A percentile compares a stretch with the other conserved stretches of the same genome.
Conservation (phyloP, 1,140 invertebrate species). For the Eupristina koningsbergeri region DNA sequence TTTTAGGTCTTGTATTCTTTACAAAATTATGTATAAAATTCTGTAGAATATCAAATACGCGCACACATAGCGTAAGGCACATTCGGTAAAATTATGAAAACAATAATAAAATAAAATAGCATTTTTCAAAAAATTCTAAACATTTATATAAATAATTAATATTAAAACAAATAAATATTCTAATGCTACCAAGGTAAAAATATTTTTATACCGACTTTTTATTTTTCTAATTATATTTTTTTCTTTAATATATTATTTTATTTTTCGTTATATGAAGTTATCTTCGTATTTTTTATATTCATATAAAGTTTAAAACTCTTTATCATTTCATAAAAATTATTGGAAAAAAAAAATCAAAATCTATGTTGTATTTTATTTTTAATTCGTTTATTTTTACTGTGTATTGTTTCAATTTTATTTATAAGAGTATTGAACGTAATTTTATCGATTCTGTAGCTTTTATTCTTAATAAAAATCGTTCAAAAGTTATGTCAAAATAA, state of each 20-base stretch:
- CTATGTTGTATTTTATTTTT: too few species aligned
- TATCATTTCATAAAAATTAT: not conserved
- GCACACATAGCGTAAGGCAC: too few species aligned
- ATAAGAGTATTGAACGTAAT: not conserved
- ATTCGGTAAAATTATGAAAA: too few species aligned
- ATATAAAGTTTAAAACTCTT: not conserved
- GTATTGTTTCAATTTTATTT: not conserved
- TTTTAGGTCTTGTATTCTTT: too few species aligned
- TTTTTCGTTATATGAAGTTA: not conserved
- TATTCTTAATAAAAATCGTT: not conserved
- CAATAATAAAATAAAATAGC: too few species aligned
- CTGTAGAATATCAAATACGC: too few species aligned
- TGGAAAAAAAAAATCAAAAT: not conserved
- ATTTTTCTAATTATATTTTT: too few species aligned
- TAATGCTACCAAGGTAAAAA: not conserved
- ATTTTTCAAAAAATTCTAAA: too few species aligned
- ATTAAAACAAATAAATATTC: not conserved
- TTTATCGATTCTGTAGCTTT: not conserved
- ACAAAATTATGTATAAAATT: not conserved
- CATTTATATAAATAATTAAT: not conserved
- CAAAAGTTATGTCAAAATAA: not conserved
- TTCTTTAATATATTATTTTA: not conserved
- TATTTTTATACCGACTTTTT: too few species aligned
- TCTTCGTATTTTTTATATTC: not conserved
- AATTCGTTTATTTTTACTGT: too few species aligned